phyloP scores from a whole-genome alignment of 2,888 invertebrate species.

The Lucinisca nassula region DNA sequence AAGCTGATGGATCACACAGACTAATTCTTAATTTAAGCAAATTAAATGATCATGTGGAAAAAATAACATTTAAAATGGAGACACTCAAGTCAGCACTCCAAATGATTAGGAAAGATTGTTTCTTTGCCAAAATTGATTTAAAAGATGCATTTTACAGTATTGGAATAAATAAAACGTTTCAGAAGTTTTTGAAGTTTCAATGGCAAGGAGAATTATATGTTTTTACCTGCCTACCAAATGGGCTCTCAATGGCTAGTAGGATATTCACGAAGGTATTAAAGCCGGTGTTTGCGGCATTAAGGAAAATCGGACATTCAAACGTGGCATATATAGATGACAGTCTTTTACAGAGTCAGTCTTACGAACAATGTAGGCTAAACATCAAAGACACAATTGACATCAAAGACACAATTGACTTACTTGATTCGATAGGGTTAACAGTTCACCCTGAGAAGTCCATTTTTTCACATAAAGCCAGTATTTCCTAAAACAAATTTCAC shows the following conservation, averaged over 20 bases:
- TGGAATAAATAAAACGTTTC: neutral
- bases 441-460: no score
- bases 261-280: neutral
- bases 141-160: conserved; percentile 18
- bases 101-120: neutral
- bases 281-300: no score
- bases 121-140: conserved; percentile 3
- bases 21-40: conserved; percentile 6
- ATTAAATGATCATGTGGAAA: neutral
- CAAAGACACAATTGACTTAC: no score
- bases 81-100: neutral
- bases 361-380: no score
- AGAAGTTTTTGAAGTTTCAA: neutral
- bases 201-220: neutral
- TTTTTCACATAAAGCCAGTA: no score
- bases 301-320: no score
- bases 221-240: neutral
- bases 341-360: no score
- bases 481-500: no score
- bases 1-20: conserved; percentile 5
- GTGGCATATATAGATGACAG: no score
- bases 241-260: neutral
- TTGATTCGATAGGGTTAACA: no score
- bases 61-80: neutral
- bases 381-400: no score